phyloP scores from a whole-genome alignment of 2,797 vertebrate species.

The Acrossocheilus fasciatus region DNA sequence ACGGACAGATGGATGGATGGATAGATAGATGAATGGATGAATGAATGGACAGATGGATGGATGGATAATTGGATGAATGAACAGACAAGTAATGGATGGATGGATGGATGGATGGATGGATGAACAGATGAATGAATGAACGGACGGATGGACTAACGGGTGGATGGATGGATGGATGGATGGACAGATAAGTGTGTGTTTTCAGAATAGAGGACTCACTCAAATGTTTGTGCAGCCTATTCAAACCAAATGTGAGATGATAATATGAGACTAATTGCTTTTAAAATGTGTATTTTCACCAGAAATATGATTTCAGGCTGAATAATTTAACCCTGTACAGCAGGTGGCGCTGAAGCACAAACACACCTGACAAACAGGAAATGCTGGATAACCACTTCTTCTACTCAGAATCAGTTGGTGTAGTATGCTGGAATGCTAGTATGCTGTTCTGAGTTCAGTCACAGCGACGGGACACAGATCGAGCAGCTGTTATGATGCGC shows the following conservation, averaged over 20 bases:
- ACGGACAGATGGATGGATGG: no score
- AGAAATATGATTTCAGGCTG: neutral
- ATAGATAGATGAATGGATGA: no score
- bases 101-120: no score
- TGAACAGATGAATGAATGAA: accelerated
- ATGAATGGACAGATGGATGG: no score
- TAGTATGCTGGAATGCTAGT: neutral
- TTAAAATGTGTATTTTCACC: neutral
- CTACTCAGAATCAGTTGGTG: neutral
- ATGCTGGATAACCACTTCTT: neutral
- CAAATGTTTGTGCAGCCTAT: neutral
- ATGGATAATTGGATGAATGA: no score
- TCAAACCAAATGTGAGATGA: neutral
- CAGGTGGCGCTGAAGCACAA: neutral
- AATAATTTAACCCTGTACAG: neutral
- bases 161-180: conserved; percentile 38
- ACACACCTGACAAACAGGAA: neutral
- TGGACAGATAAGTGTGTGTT: conserved; percentile 42
- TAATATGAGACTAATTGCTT: neutral
- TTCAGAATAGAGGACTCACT: neutral
- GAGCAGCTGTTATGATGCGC: neutral
- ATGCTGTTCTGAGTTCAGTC: neutral
- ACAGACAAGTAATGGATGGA: no score
- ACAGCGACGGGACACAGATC: neutral
- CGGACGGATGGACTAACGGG: no score